Conservation (phyloP, 2,113 vertebrate species). For the Melanerpes formicivorus region DNA sequence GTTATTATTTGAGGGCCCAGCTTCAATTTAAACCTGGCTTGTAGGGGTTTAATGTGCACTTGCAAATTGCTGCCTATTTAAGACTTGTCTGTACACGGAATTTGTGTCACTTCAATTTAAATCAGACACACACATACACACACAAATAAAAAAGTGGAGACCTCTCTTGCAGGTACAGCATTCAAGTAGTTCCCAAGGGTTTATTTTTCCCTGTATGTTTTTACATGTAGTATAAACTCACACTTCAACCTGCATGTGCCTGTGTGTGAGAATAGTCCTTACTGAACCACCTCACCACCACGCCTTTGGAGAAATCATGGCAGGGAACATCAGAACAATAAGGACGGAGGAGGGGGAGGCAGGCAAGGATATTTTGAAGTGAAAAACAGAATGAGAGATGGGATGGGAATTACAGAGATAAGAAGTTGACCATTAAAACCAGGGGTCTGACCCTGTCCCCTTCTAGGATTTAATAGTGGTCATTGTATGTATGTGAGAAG, state of each 20-base stretch:
- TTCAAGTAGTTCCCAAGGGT: background rate
- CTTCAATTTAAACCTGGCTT: background rate
- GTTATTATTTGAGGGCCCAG: background rate
- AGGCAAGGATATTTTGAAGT: background rate
- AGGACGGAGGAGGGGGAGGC: background rate
- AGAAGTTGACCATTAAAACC: background rate
- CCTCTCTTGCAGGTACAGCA: background rate
- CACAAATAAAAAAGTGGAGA: background rate
- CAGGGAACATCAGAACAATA: background rate
- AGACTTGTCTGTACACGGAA: background rate
- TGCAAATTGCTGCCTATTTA: background rate
- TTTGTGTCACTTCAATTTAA: background rate
- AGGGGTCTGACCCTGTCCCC: background rate
- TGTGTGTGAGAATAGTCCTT: background rate
- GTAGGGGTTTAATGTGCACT: background rate
- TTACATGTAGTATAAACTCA: background rate
- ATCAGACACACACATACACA: background rate
- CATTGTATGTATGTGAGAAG: background rate
- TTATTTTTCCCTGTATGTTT: background rate
- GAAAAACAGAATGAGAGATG: slow-evolving; percentile 1
- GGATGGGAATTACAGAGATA: background rate
- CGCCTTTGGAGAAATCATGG: background rate
- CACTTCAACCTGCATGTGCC: background rate
- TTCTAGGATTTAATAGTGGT: background rate
- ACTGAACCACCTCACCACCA: accelerated